Conservation (phyloP, 2,888 invertebrate species). For the Cerastis rubricosa region DNA sequence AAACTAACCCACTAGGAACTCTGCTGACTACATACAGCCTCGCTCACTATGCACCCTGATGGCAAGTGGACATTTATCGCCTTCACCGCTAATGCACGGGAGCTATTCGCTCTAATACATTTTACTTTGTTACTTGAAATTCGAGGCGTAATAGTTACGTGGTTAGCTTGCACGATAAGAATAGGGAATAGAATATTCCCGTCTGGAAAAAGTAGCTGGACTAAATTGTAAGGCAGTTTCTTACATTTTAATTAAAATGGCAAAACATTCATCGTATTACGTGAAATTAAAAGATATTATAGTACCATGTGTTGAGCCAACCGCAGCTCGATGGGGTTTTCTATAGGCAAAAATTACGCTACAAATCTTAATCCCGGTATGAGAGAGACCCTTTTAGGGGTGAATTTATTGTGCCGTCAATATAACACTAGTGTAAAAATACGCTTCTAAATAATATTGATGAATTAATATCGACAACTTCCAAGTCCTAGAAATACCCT, state of each 20-base stretch:
- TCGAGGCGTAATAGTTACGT: constrained; percentile 70
- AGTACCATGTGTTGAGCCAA: not conserved
- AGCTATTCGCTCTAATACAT: constrained; percentile 81
- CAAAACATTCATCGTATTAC: not conserved
- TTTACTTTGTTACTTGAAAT: constrained; percentile 79
- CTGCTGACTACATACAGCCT: constrained; percentile 18
- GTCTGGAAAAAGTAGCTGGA: not conserved
- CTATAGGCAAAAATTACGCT: not conserved
- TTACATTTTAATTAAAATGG: not conserved
- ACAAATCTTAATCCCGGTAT: not conserved
- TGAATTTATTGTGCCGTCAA: not conserved
- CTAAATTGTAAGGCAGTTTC: not conserved
- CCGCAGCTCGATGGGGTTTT: not conserved
- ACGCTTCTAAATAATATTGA: not conserved
- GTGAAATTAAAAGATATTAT: not conserved
- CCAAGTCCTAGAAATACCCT: not conserved
- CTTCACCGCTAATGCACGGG: constrained; percentile 77
- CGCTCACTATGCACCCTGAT: constrained; percentile 47
- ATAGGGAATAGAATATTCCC: not conserved
- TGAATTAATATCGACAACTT: not conserved
- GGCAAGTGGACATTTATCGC: constrained; percentile 78
- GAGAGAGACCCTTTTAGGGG: not conserved
- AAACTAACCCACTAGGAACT: constrained; percentile 16
- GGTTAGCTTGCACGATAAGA: constrained; percentile 36
- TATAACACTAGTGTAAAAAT: not conserved